These are phyloP conservation scores for Stomatorhinus walkeri DNA, from an alignment of 2,797 vertebrate genomes.

Conservation along the genomic window DNA sequence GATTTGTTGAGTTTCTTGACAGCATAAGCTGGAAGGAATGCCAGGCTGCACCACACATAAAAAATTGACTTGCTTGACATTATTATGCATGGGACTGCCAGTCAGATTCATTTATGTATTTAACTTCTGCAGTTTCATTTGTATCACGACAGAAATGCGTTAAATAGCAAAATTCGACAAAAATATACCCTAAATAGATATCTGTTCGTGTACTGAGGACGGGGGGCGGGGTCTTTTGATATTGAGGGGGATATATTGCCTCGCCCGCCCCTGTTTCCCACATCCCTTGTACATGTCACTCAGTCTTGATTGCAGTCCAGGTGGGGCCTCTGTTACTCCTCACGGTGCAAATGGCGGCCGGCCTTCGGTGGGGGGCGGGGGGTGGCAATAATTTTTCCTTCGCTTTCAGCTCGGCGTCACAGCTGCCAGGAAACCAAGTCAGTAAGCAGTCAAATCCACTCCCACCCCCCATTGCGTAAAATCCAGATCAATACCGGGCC, in stretches of 20 bases:
- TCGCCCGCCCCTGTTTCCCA: not conserved
- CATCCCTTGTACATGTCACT: not conserved
- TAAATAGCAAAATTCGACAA: not conserved
- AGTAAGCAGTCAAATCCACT: conserved; percentile 4
- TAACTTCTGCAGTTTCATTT: not conserved
- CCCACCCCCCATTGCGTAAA: not conserved
- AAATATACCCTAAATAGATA: not conserved
- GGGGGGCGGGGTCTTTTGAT: not conserved
- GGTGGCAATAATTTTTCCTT: not conserved
- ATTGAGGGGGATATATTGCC: not conserved
- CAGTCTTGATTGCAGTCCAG: not conserved
- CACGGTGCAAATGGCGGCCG: not conserved
- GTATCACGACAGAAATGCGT: not conserved
- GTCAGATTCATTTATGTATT: not conserved
- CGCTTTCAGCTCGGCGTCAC: not conserved
- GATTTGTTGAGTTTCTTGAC: not conserved
- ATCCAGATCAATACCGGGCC: conserved; percentile 8
- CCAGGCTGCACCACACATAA: not conserved
- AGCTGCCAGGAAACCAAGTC: not conserved
- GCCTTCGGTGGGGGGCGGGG: not conserved
- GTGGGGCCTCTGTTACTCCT: not conserved
- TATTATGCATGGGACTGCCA: not conserved
- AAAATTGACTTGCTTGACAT: not conserved
- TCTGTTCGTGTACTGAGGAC: not conserved
- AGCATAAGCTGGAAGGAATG: not conserved